Base-by-base conservation (phyloP, 2,113 vertebrate genomes). In the Anhinga anhinga region DNA sequence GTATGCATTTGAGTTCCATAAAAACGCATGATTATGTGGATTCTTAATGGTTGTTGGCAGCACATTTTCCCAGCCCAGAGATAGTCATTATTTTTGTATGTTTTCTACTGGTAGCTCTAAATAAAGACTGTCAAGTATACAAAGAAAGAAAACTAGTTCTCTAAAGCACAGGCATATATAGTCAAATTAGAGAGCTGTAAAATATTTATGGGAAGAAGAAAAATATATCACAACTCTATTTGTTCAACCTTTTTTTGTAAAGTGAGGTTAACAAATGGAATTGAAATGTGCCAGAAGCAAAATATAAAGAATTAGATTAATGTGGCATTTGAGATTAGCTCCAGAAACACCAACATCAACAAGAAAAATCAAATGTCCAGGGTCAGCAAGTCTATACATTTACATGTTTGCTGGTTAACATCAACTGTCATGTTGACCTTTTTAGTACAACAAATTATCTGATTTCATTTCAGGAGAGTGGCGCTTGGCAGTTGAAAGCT, bases 321-420 rank as follows among this genome's bases (percentile, higher is more conserved):
- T 82, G 73, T 94, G 56, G 21, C 42, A 74, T 95, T 95, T 90
- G 52, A 76, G 56, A 88, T 67, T 55, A 94, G 30, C 12, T 34
- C 34, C 19, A 85, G 55, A 26, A 91, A 82, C n/a, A 65, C 15
- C 17, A 84, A 77, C 19, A 84, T 36, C 29, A 85, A 61, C 59
- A 88, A 86, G 53, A 91, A 63, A 74, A 79, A 36, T n/a, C 10
- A 59, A 73, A 65, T 42, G 11, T 88, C 36, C 58, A n/a, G 44
- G 30, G 53, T 38, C 38, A 93, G 49, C 13, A 96, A 91, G 59
- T 63, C 5, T 86, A 74, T 95, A 63, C 34, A 65, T 92, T 72
- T 96, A 74, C 32, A 92, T 89, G 13, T 91, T 82, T 95, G 49
- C 83, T 95, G 74, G 47, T 90, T 97, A 92, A 32, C 34, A 85